Percentiles rank a stretch among this genome's conserved stretches.
Evolutionary conservation across 2,888 invertebrate species (phyloP).

Genomic region (Cheilosia impressa): DNA sequence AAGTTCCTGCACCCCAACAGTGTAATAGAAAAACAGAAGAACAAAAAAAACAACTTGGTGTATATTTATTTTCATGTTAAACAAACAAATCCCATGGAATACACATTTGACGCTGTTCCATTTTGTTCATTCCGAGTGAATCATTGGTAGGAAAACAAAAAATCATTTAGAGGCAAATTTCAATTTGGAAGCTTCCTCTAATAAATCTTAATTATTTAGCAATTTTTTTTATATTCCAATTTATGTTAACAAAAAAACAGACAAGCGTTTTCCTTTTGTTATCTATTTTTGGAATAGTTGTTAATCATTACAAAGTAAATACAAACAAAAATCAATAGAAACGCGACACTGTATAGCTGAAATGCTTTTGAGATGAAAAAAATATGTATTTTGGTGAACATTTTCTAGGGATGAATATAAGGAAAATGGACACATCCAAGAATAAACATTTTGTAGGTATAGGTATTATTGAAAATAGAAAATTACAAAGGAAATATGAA

Average conservation of each 20-base stretch:
- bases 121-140: neutral
- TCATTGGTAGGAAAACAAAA: neutral
- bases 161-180: neutral
- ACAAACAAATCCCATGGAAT: neutral
- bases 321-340: neutral
- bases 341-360: neutral
- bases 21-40: neutral
- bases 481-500: too few relatives aligned
- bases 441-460: too few relatives aligned
- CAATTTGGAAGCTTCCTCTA: neutral
- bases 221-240: too few relatives aligned
- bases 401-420: neutral
- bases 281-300: neutral
- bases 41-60: neutral
- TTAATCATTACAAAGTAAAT: neutral
- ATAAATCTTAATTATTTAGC: neutral
- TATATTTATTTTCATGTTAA: conserved; percentile 1
- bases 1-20: neutral
- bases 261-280: neutral
- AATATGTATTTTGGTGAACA: neutral
- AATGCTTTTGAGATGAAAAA: neutral
- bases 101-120: neutral
- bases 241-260: too few relatives aligned
- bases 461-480: too few relatives aligned
- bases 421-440: neutral